These are phyloP conservation scores for Holacanthus passer DNA, from an alignment of 2,113 vertebrate species.

Conservation along the genomic window DNA sequence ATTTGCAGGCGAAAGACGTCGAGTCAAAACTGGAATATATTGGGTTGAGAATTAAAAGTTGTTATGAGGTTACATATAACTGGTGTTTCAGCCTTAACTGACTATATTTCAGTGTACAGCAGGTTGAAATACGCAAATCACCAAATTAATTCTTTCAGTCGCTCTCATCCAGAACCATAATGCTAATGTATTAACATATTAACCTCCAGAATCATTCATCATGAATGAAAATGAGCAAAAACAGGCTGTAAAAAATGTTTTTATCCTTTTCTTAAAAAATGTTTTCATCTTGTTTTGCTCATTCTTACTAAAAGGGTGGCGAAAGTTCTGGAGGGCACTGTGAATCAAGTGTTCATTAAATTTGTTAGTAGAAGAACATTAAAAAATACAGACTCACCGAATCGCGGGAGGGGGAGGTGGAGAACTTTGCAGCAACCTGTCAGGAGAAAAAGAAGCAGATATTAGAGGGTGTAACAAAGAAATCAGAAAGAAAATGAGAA, in stretches of 20 bases:
- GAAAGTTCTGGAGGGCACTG: too few relatives aligned
- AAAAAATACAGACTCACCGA: neutral
- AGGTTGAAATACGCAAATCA: neutral
- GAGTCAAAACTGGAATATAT: too few relatives aligned
- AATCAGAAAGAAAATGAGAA: too few relatives aligned
- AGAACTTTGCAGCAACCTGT: neutral
- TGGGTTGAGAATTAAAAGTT: too few relatives aligned
- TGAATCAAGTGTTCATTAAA: too few relatives aligned
- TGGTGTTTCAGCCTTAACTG: neutral
- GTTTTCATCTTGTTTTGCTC: too few relatives aligned
- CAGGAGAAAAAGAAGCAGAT: neutral
- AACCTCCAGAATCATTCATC: neutral
- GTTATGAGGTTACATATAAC: neutral
- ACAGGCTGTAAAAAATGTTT: too few relatives aligned
- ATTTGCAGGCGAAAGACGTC: conserved; percentile 11
- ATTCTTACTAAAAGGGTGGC: too few relatives aligned
- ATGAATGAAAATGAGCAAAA: too few relatives aligned
- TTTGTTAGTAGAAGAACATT: neutral
- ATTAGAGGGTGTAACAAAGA: neutral
- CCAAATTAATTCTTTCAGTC: too few relatives aligned
- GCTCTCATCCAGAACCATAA: neutral
- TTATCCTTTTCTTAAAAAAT: too few relatives aligned
- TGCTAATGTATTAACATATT: neutral
- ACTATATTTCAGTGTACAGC: neutral
- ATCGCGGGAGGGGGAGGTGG: neutral